Base-by-base conservation (phyloP, 2,888 invertebrate species). In the Glyphotaelius pellucidus region DNA sequence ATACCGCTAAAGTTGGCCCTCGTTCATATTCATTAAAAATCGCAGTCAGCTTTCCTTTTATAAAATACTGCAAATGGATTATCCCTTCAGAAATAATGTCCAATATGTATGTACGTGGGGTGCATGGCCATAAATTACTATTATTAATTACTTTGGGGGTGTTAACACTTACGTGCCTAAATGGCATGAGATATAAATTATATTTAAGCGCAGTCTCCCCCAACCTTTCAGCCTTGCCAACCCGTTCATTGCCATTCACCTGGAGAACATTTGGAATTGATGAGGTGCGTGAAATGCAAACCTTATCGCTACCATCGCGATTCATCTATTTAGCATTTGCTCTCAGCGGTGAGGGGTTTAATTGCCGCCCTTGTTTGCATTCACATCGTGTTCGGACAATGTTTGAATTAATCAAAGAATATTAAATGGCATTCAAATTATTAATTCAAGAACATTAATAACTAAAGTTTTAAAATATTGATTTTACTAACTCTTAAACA, bases 241-340 rank as follows among this genome's bases (percentile, higher is more conserved):
- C 89, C 89, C 84, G 88, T 91, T 90, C 90, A 81, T 91, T 90
- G 86, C 91, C 86, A 81, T 87, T 91, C 91, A 91, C 91, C 91
- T 91, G 91, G 80, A 91, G 88, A 84, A 92, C 89, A 89, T 91
- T 88, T 32, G 35, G 89, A 91, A 92, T 92, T 92, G 92, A 92
- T 92, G 92, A 91, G 86, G 91, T 92, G 92, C 89, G 92, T 91
- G 90, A 92, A 92, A 92, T 91, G 91, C 88, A 89, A 81, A 85
- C 81, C 91, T 91, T 90, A 92, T 92, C 92, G 87, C 87, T 81
- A 86, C 42, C 88, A 86, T 91, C 91, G 87, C 86, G 87, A 86
- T 90, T 90, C 86, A 90, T 90, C 87, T 87, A 87, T 90, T 88
- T 88, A 88, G 32, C 88, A 67, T 67, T 88, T 35, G 88, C 88